These are phyloP conservation scores for Tylochromis polylepis DNA, from an alignment of 2,113 vertebrate species.

Conservation along the genomic window DNA sequence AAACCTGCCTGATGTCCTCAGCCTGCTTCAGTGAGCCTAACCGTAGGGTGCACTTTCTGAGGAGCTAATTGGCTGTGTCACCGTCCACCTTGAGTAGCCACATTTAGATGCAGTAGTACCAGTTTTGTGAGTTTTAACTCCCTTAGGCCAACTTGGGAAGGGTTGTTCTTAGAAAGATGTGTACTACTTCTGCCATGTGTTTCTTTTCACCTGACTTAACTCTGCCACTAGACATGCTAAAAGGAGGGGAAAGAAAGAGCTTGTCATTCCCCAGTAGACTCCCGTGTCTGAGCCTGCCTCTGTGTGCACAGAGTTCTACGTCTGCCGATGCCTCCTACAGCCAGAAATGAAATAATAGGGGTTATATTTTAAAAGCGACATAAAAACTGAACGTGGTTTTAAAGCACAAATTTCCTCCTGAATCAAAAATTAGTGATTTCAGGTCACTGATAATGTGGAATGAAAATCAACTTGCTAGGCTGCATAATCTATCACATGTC, in stretches of 20 bases:
- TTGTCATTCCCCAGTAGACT: background rate
- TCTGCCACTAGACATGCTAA: background rate
- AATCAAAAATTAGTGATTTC: background rate
- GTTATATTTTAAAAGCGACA: background rate
- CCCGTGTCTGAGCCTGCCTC: background rate
- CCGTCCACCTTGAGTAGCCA: background rate
- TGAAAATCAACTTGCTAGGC: background rate
- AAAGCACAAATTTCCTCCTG: background rate
- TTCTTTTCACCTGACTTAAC: background rate
- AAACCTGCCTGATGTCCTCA: background rate
- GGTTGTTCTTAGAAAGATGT: background rate
- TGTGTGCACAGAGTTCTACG: background rate
- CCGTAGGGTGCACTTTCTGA: constrained; percentile 14
- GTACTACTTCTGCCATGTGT: background rate
- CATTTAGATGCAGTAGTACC: background rate
- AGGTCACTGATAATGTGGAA: background rate
- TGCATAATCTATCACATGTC: background rate
- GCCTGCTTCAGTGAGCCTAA: background rate
- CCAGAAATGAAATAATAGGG: background rate
- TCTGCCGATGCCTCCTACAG: background rate
- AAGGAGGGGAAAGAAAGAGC: background rate
- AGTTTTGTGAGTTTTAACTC: background rate
- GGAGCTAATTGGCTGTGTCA: background rate
- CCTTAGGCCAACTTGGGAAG: background rate
- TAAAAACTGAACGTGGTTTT: background rate